Conservation (phyloP, 2,888 invertebrate genomes). For the Diploptera punctata region DNA sequence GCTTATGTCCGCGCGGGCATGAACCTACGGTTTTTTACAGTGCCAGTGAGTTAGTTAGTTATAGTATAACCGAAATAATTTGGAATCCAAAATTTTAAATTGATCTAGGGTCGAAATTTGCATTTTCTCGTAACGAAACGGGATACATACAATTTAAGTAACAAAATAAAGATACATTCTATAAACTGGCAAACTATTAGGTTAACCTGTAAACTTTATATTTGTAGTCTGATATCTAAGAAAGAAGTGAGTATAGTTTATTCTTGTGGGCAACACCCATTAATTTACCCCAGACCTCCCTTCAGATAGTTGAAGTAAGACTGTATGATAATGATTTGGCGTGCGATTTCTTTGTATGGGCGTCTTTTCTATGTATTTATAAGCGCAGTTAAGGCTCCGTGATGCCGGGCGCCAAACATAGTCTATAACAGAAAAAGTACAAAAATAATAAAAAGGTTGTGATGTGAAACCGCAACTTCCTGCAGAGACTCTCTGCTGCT, state of each 20-base stretch:
- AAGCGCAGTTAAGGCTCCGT: conserved; percentile 10
- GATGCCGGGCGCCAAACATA: conserved; percentile 9
- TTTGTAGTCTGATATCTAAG: too few relatives aligned
- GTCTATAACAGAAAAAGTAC: neutral
- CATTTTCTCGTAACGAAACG: neutral
- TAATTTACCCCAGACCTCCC: neutral
- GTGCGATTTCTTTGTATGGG: conserved; percentile 20
- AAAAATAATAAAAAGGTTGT: neutral
- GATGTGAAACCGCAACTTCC: conserved; percentile 16
- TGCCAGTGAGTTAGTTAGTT: too few relatives aligned
- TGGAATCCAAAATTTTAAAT: too few relatives aligned
- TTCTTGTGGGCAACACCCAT: neutral
- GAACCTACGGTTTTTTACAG: too few relatives aligned
- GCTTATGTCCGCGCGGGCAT: too few relatives aligned
- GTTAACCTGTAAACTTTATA: neutral
- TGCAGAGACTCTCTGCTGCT: neutral
- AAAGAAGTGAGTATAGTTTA: neutral
- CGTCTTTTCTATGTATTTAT: conserved; percentile 18
- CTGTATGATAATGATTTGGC: conserved; percentile 9
- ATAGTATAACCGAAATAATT: too few relatives aligned
- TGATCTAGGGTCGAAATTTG: neutral
- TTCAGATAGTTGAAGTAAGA: neutral
- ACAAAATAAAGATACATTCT: too few relatives aligned
- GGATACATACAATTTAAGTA: too few relatives aligned
- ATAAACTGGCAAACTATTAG: too few relatives aligned